Base-by-base conservation (phyloP, 2,888 invertebrate genomes). In the Phortica magna region DNA sequence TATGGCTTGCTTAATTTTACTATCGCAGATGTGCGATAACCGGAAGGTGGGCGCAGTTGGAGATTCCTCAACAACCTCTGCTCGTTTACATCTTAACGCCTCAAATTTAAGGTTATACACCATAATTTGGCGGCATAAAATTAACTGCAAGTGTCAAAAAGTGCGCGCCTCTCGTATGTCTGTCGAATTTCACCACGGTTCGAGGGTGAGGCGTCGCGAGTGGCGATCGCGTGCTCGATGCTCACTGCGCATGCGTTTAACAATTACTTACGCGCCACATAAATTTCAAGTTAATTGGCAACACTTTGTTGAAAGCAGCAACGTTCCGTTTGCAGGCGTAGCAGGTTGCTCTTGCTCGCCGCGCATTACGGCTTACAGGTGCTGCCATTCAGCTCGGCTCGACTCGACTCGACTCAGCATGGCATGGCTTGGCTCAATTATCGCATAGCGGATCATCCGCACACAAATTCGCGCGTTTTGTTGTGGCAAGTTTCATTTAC, bases 231-330 rank as follows among this genome's bases (percentile, higher is more conserved):
- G n/a, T 19, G 59, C 1, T 17, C 2, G 59, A 9, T 59, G 59
- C n/a, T 59, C 48, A 48, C 48, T 48, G 48, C 22, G 55, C 39
- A 7, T 55, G 70, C 70, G 19, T 65, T 65, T 65, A 65, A 65
- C 65, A 71, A 71, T 71, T 71, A 53, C 53, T 71, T 71, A 73
- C 48, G 73, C 73, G 73, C 48, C 42, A 41, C 73, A 73, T 73
- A 73, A 73, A 73, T 73, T 73, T 73, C 48, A 17, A 64, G 4
- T 61, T 73, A 73, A 73, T 73, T 73, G 73, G 73, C 61, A 71
- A 71, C 55, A 71, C 70, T 71, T 71, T 71, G 22, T 55, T 55
- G 39, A n/a, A 67, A 42, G 42, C 39, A 48, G 67, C 42, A 67
- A 10, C 41, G 65, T 14, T 59, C 59, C 9, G 7, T n/a, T 14